Evolutionary conservation across 1,140 invertebrate species (phyloP).

Genomic region (Pantala flavescens): DNA sequence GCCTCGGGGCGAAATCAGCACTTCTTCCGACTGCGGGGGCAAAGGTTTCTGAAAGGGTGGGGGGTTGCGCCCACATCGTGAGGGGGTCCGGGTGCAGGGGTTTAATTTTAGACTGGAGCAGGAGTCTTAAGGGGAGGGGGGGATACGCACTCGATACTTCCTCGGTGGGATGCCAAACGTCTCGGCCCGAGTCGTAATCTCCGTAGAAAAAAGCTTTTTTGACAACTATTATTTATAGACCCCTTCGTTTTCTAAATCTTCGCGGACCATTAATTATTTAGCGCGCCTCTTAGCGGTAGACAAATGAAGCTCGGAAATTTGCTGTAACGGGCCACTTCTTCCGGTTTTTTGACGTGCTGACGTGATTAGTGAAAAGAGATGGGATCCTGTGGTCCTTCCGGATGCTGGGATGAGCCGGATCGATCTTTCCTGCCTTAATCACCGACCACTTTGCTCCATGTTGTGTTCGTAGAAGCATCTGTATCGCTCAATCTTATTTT

Average conservation of each 20-base stretch:
- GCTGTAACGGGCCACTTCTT: no score
- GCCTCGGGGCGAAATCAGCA: no score
- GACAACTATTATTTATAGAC: background rate
- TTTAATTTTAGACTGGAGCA: constrained; percentile 2
- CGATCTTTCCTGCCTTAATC: no score
- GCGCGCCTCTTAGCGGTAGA: background rate
- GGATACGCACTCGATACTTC: background rate
- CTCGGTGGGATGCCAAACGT: background rate
- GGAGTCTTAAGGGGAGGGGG: background rate
- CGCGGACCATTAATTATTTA: background rate
- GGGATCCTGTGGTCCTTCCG: no score
- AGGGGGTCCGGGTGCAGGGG: background rate
- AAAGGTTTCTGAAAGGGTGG: background rate
- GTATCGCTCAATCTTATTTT: no score
- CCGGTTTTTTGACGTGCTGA: no score
- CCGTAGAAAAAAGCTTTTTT: background rate
- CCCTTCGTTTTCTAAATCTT: background rate
- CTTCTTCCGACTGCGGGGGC: background rate
- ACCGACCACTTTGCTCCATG: no score
- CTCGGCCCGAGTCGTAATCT: background rate
- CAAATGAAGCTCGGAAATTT: background rate
- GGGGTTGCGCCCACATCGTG: background rate
- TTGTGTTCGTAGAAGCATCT: no score
- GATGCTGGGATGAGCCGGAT: no score
- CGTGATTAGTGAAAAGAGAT: no score